These are phyloP conservation scores for Aurelia aurita DNA, from an alignment of 30 jellyfish, hydroid and myxozoan genomes.

Conservation along the genomic window DNA sequence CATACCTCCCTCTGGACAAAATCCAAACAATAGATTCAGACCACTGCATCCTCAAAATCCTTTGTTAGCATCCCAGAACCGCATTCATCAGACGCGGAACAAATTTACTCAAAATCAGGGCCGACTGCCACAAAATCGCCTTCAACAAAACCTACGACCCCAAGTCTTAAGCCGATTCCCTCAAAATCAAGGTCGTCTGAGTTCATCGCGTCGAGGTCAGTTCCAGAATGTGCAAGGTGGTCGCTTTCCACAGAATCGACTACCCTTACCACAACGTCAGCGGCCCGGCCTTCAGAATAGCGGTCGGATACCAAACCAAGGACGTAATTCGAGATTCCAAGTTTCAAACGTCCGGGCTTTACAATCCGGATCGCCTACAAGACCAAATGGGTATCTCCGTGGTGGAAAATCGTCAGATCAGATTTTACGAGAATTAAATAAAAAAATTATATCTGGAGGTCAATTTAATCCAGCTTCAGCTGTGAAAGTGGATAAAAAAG, in stretches of 20 bases:
- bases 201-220: too few relatives aligned
- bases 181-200: too few relatives aligned
- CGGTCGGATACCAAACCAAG: too few relatives aligned
- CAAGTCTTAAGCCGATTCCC: too few relatives aligned
- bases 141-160: neutral
- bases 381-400: neutral
- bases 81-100: neutral
- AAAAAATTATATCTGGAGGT: neutral
- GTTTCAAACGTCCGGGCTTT: neutral
- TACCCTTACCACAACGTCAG: too few relatives aligned
- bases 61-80: neutral
- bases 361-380: neutral
- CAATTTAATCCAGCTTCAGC: neutral
- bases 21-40: neutral
- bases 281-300: too few relatives aligned
- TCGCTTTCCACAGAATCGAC: too few relatives aligned
- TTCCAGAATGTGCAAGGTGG: too few relatives aligned
- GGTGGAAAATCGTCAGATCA: slow-evolving; percentile 3
- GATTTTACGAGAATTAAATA: neutral
- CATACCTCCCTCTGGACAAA: slow-evolving; percentile 4
- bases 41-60: slow-evolving; percentile 1
- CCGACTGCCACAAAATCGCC: slow-evolving; percentile 2
- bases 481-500: neutral
- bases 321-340: neutral
- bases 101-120: neutral